Percentiles rank a stretch among this genome's conserved stretches.
phyloP scores from a whole-genome alignment of 2,888 invertebrate species.

The Chirona hameri region DNA sequence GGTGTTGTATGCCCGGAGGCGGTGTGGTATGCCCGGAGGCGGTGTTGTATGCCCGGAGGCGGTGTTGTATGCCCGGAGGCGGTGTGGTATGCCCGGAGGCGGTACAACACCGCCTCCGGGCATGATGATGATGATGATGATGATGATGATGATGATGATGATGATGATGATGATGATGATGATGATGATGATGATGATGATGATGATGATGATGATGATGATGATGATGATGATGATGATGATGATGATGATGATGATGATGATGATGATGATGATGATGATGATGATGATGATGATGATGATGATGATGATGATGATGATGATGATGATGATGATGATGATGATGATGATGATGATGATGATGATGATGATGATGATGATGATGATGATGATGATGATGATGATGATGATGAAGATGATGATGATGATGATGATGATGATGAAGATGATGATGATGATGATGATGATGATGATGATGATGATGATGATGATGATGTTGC shows the following conservation, averaged over 20 bases:
- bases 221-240: not conserved
- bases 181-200: not conserved
- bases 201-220: not conserved
- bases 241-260: not conserved
- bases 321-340: not conserved
- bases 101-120: too few species aligned
- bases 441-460: conserved; percentile 7
- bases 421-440: conserved; percentile 10
- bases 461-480: not conserved
- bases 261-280: not conserved
- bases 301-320: not conserved
- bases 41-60: too few species aligned
- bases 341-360: not conserved
- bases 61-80: too few species aligned
- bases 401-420: not conserved
- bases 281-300: not conserved
- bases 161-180: not conserved
- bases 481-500: too few species aligned
- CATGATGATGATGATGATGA: not conserved
- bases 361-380: not conserved
- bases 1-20: too few species aligned
- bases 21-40: too few species aligned
- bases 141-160: not conserved
- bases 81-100: too few species aligned
- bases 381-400: not conserved